phyloP scores from a whole-genome alignment of 2,888 invertebrate genomes.

The Rhyacophila evoluta region DNA sequence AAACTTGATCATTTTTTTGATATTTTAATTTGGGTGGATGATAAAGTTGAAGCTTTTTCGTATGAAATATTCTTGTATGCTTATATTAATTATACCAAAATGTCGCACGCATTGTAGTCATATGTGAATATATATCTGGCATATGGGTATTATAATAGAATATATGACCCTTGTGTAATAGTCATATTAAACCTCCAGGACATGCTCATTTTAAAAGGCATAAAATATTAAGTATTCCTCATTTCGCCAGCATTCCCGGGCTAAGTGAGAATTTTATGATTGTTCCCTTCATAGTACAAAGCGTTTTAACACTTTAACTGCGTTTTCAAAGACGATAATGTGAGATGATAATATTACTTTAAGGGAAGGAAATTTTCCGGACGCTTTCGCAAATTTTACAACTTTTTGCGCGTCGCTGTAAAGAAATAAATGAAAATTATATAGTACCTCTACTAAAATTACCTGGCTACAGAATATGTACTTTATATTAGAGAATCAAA shows the following conservation, averaged over 20 bases:
- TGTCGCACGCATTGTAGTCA: not conserved
- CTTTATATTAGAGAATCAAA: too few species aligned
- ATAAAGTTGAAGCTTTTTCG: too few species aligned
- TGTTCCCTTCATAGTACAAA: conserved; percentile 16
- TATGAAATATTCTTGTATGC: too few species aligned
- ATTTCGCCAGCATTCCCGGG: not conserved
- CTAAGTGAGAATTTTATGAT: conserved; percentile 24
- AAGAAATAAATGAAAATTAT: too few species aligned
- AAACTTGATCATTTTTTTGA: too few species aligned
- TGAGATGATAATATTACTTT: not conserved
- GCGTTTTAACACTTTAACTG: conserved; percentile 24
- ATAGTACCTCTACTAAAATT: too few species aligned
- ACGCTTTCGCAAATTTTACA: conserved; percentile 4
- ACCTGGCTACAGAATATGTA: too few species aligned
- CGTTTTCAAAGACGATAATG: conserved; percentile 18
- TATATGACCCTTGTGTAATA: conserved; percentile 19
- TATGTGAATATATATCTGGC: not conserved
- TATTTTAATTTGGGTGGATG: too few species aligned
- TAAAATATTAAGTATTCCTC: conserved; percentile 24
- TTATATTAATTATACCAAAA: not conserved
- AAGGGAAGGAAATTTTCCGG: conserved; percentile 2
- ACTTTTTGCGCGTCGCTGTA: not conserved
- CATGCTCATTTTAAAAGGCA: conserved; percentile 13
- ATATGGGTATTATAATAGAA: not conserved
- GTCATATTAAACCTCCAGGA: conserved; percentile 21